A percentile compares a stretch with the other conserved stretches of the same genome.
Evolutionary conservation across 2,888 invertebrate species (phyloP).

Genomic region (Drosophila algonquin): DNA sequence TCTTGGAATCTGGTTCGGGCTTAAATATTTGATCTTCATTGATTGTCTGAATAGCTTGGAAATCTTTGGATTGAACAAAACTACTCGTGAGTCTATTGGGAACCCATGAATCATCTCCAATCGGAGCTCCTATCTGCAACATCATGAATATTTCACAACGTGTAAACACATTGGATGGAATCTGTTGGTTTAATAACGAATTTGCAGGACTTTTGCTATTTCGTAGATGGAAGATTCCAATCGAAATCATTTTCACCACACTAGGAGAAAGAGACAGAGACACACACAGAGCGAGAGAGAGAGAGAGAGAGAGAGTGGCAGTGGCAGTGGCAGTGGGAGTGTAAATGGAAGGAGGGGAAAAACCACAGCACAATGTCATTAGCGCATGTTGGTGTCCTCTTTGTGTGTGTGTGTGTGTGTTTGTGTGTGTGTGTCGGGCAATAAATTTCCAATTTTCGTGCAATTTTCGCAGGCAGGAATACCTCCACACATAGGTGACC

Average conservation of each 20-base stretch:
- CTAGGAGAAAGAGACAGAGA: neutral
- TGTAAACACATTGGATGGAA: neutral
- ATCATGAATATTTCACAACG: conserved; percentile 19
- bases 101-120: neutral
- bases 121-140: neutral
- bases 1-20: no score
- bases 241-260: conserved; percentile 3
- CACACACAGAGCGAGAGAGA: neutral
- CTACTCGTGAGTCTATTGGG: no score
- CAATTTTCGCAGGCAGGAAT: conserved; percentile 46
- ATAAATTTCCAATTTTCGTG: conserved; percentile 69
- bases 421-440: conserved; percentile 30
- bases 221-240: conserved; percentile 11
- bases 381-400: conserved; percentile 34
- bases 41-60: no score
- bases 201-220: neutral
- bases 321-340: neutral
- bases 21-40: no score
- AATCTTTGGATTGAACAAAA: neutral
- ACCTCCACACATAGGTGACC: neutral
- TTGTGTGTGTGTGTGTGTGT: neutral
- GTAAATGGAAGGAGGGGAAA: conserved; percentile 7
- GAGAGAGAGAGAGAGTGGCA: neutral
- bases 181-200: conserved; percentile 15
- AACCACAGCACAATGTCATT: conserved; percentile 47